Percentiles rank a stretch among this genome's conserved stretches.
Conservation (phyloP, 2,113 vertebrate species). For the Onychostoma macrolepis region DNA sequence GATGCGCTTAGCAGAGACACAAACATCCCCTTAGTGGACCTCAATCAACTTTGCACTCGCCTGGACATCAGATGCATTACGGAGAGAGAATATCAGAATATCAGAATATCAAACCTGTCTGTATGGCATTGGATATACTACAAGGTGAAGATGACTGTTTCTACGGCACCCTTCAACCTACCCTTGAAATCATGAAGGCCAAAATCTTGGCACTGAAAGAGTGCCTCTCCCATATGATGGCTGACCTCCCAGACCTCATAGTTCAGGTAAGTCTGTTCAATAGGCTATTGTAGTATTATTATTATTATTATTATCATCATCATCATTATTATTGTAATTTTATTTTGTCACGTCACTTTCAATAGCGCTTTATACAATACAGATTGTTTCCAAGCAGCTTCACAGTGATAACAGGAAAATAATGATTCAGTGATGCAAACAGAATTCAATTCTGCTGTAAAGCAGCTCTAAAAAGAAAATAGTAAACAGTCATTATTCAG, state of each 20-base stretch:
- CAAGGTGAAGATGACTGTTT: neutral
- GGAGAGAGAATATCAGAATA: neutral
- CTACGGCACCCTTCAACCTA: neutral
- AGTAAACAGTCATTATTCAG: neutral
- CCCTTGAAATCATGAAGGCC: too few relatives aligned
- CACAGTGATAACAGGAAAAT: too few relatives aligned
- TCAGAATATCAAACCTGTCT: conserved; percentile 1
- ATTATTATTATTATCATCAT: neutral
- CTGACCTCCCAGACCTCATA: neutral
- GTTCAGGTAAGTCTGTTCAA: too few relatives aligned
- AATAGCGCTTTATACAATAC: too few relatives aligned
- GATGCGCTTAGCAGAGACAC: neutral
- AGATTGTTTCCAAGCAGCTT: too few relatives aligned
- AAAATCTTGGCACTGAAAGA: conserved; percentile 2
- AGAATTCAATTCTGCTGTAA: too few relatives aligned
- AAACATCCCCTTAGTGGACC: neutral
- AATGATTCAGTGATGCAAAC: too few relatives aligned
- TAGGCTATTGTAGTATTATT: too few relatives aligned
- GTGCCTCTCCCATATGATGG: neutral
- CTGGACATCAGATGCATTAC: neutral
- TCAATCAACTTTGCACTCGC: neutral
- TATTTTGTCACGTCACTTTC: neutral
- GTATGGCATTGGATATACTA: neutral
- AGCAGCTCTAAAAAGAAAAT: too few relatives aligned
- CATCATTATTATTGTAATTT: neutral